These are phyloP conservation scores for Cotesia chilonis DNA, from an alignment of 1,140 invertebrate genomes.

Conservation along the genomic window DNA sequence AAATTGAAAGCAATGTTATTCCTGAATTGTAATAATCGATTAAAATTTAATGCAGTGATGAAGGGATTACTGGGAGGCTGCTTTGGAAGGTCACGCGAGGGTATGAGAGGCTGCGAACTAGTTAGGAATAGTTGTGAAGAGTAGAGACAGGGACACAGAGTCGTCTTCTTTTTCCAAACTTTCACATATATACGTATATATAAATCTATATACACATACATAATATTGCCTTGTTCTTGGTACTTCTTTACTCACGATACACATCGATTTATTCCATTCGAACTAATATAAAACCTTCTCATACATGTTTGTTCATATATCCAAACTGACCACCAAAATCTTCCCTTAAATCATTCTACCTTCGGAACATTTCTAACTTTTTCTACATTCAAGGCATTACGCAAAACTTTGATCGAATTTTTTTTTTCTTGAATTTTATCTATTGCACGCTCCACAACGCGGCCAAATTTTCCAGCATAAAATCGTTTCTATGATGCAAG, in stretches of 20 bases:
- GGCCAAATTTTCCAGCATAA: too few species aligned
- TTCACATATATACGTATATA: conserved; percentile 2
- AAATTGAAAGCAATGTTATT: conserved; percentile 13
- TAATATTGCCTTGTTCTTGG: neutral
- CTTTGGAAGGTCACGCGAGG: conserved; percentile 47
- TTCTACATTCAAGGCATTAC: neutral
- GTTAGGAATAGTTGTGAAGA: conserved; percentile 45
- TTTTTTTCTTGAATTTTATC: neutral
- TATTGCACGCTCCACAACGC: too few species aligned
- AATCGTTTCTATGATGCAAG: too few species aligned
- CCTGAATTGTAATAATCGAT: conserved; percentile 11
- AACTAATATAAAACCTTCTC: neutral
- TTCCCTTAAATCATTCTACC: conserved; percentile 16
- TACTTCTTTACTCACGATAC: neutral
- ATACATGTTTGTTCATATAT: conserved; percentile 11
- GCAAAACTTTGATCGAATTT: neutral
- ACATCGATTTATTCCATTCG: conserved; percentile 2
- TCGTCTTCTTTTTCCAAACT: conserved; percentile 41
- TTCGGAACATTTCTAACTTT: neutral
- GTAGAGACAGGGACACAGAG: conserved; percentile 33
- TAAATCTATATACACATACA: neutral
- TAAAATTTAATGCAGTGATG: neutral
- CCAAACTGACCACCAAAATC: conserved; percentile 21
- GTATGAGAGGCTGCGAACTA: conserved; percentile 46
- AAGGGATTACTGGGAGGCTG: conserved; percentile 40